A percentile compares a stretch with the other conserved stretches of the same genome.
phyloP scores from a whole-genome alignment of 1,140 invertebrate species.

The Heliconius melpomene region DNA sequence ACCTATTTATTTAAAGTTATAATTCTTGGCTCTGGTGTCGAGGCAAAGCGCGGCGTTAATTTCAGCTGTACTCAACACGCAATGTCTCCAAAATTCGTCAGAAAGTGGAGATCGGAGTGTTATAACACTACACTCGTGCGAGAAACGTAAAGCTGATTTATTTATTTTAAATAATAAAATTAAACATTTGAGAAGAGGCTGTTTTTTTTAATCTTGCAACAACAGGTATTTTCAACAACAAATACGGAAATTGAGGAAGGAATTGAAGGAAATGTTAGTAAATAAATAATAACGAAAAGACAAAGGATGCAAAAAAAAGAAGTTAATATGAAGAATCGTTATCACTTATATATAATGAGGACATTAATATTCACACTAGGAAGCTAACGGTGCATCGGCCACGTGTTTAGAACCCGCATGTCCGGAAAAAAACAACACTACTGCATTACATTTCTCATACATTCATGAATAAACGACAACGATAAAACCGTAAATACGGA shows the following conservation, averaged over 20 bases:
- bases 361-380: conserved; percentile 62
- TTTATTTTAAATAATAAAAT: too few species aligned
- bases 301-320: conserved; percentile 11
- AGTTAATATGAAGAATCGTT: conserved; percentile 17
- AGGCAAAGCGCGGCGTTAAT: too few species aligned
- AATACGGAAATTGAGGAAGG: conserved; percentile 11
- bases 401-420: conserved; percentile 65
- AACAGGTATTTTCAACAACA: not conserved
- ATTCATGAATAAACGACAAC: conserved; percentile 42
- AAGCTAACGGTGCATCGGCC: conserved; percentile 51
- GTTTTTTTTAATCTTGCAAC: not conserved
- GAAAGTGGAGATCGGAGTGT: too few species aligned
- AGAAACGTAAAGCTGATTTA: too few species aligned
- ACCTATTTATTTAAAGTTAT: too few species aligned
- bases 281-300: conserved; percentile 21
- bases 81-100: too few species aligned
- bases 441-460: conserved; percentile 50
- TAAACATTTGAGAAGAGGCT: not conserved
- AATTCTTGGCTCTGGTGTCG: too few species aligned
- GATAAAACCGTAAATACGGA: conserved; percentile 27
- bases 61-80: too few species aligned
- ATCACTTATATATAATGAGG: conserved; percentile 44
- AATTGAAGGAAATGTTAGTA: not conserved
- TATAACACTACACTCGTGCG: rapidly evolving
- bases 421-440: conserved; percentile 56